Percentiles rank a stretch among this genome's conserved stretches.
These are phyloP conservation scores for Callospermophilus lateralis DNA, from an alignment of 2,113 vertebrate genomes.

Conservation along the genomic window DNA sequence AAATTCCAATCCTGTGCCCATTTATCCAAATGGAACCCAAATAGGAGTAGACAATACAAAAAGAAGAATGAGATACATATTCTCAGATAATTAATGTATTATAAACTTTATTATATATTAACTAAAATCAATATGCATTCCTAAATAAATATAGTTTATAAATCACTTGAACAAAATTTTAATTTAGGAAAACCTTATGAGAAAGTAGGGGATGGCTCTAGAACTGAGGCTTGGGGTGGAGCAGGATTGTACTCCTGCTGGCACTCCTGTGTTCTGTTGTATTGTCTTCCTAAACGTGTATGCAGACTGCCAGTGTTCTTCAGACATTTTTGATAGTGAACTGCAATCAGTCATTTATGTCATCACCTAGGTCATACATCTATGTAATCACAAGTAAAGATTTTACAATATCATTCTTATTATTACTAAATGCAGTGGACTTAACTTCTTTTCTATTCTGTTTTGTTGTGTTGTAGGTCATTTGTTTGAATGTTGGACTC, in stretches of 20 bases:
- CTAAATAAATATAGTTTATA: not conserved
- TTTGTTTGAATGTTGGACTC: not conserved
- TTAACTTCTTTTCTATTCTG: not conserved
- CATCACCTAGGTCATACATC: not conserved
- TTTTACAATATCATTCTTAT: not conserved
- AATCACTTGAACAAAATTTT: not conserved
- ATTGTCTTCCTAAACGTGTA: not conserved
- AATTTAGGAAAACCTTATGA: not conserved
- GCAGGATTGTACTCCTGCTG: rapidly evolving
- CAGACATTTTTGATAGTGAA: not conserved
- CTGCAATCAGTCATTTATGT: too few relatives aligned
- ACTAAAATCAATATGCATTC: not conserved
- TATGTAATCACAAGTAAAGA: not conserved
- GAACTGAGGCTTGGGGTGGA: not conserved
- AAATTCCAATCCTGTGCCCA: not conserved
- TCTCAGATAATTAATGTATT: not conserved
- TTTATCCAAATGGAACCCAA: not conserved
- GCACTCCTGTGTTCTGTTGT: not conserved
- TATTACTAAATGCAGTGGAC: not conserved
- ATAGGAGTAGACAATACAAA: not conserved
- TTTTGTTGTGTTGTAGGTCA: not conserved
- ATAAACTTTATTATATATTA: not conserved
- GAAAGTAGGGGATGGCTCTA: not conserved
- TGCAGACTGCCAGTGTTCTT: not conserved
- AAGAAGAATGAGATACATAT: not conserved